Conservation (phyloP, 2,797 vertebrate genomes). For the Orestias chungarensis region DNA sequence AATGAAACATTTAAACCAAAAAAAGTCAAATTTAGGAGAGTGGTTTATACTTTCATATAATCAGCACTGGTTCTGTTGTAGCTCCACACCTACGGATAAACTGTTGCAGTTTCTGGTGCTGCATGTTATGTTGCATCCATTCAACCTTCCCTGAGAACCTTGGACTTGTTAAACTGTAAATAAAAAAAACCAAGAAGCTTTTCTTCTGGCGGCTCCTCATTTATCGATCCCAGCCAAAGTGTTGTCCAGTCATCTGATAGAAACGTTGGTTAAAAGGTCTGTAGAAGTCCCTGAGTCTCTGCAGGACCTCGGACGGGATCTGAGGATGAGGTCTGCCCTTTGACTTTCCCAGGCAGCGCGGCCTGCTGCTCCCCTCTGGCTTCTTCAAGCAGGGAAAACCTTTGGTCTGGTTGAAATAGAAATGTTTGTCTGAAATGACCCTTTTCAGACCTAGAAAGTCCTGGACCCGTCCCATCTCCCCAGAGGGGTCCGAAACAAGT, state of each 20-base stretch:
- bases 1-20: conserved; percentile 20
- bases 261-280: conserved; percentile 92
- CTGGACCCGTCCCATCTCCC: conserved; percentile 91
- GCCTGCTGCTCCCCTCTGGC: conserved; percentile 86
- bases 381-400: conserved; percentile 96
- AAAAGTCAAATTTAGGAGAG: conserved; percentile 1
- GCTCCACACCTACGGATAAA: conserved; percentile 16
- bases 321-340: conserved; percentile 90
- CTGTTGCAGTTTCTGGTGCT: conserved; percentile 34
- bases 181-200: conserved; percentile 12
- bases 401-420: conserved; percentile 96
- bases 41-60: conserved; percentile 42
- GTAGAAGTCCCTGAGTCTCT: conserved; percentile 90
- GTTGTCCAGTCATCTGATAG: conserved; percentile 93
- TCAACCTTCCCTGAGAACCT: conserved; percentile 62
- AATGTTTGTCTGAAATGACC: conserved; percentile 90
- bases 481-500: conserved; percentile 89
- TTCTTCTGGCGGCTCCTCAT: conserved; percentile 2
- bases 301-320: conserved; percentile 84
- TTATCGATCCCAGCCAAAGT: conserved; percentile 93
- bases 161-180: conserved; percentile 22
- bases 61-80: conserved; percentile 34
- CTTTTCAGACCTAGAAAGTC: conserved; percentile 92
- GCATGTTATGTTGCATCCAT: conserved; percentile 43
- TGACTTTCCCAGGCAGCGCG: conserved; percentile 91